Evolutionary conservation across 1,140 invertebrate genomes (phyloP).

Genomic region (Caerostris extrusa): DNA sequence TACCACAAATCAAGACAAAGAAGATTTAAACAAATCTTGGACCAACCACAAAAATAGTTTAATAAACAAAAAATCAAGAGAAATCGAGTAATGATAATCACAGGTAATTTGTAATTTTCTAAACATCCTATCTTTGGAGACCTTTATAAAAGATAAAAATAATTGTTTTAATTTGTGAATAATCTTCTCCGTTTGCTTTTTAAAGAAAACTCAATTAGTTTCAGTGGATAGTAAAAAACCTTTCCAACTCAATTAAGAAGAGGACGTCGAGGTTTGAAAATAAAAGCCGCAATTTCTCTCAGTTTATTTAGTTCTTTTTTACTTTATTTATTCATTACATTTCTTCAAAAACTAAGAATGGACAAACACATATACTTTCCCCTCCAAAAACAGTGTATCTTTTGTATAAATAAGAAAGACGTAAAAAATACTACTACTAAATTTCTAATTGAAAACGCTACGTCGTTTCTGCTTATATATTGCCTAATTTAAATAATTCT

Average conservation of each 20-base stretch:
- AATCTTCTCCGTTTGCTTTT: neutral
- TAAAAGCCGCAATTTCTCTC: neutral
- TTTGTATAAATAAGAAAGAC: neutral
- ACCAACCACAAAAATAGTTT: neutral
- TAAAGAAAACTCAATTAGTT: slow-evolving; percentile 37
- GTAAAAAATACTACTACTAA: neutral
- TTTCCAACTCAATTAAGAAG: neutral
- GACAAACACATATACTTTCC: slow-evolving; percentile 33
- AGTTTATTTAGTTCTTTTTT: neutral
- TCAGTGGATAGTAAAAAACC: neutral
- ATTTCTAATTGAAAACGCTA: slow-evolving; percentile 53
- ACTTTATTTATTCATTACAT: slow-evolving; percentile 11
- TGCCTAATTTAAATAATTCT: slow-evolving; percentile 71
- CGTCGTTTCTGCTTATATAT: slow-evolving; percentile 67
- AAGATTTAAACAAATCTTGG: too few relatives aligned
- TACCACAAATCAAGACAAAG: too few relatives aligned
- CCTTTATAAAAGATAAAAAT: slow-evolving; percentile 22
- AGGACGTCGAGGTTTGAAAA: slow-evolving; percentile 2
- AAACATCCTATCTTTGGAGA: neutral
- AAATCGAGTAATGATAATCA: neutral
- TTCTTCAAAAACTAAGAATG: slow-evolving; percentile 28
- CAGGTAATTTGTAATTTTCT: neutral
- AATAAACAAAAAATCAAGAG: neutral
- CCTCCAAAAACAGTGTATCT: neutral
- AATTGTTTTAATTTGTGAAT: slow-evolving; percentile 40